Evolutionary conservation across 2,113 vertebrate species (phyloP).

Genomic region (Antechinus stuartii): DNA sequence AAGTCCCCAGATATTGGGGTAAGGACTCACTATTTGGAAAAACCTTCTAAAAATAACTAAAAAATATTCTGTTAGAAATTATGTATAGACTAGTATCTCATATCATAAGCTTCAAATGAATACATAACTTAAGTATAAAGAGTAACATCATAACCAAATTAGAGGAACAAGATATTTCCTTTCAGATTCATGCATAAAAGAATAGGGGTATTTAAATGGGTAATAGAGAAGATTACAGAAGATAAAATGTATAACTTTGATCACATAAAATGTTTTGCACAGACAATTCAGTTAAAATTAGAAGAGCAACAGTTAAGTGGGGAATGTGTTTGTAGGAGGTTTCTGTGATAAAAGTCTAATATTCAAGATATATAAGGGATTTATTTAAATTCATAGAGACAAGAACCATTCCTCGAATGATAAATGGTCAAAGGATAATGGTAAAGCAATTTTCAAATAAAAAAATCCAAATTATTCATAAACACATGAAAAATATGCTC

Average conservation of each 20-base stretch:
- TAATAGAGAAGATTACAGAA: not conserved
- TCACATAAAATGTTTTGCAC: not conserved
- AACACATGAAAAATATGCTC: not conserved
- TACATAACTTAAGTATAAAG: not conserved
- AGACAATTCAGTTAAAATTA: not conserved
- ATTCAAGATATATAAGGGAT: not conserved
- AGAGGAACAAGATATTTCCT: not conserved
- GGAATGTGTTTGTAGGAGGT: not conserved
- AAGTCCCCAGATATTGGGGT: not conserved
- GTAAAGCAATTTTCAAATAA: not conserved
- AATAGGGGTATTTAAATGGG: not conserved
- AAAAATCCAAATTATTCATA: not conserved
- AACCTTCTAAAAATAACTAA: not conserved
- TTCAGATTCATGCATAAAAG: not conserved
- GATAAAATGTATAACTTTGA: not conserved
- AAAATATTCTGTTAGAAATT: not conserved
- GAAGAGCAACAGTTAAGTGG: not conserved
- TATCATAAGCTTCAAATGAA: not conserved
- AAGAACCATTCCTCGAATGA: not conserved
- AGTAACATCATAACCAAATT: not conserved
- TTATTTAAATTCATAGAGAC: not conserved
- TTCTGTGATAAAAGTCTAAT: not conserved
- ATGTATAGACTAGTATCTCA: not conserved
- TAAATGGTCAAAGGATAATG: not conserved
- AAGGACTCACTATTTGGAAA: not conserved